These are phyloP conservation scores for Poeciliopsis presidionis DNA, from an alignment of 2,797 vertebrate genomes.

Conservation along the genomic window DNA sequence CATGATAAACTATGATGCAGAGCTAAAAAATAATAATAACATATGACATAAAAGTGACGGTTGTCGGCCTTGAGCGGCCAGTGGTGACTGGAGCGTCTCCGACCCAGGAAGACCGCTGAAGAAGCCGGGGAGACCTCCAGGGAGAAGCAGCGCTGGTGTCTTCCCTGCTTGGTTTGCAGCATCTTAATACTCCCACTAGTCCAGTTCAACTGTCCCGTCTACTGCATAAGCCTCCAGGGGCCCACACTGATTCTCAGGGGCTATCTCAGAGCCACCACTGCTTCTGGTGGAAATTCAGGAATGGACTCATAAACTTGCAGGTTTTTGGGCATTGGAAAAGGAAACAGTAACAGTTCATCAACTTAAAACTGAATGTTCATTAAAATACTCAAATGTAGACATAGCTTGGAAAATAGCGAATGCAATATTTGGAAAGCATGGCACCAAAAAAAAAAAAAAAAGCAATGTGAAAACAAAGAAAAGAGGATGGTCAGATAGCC, in stretches of 20 bases:
- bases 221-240: conserved; percentile 60
- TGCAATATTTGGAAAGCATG: background rate
- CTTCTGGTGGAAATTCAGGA: conserved; percentile 9
- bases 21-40: conserved; percentile 55
- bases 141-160: conserved; percentile 58
- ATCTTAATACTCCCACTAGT: conserved; percentile 55
- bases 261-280: conserved; percentile 46
- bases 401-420: conserved; percentile 3
- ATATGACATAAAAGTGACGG: conserved; percentile 54
- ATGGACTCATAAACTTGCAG: background rate
- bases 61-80: conserved; percentile 46
- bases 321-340: conserved; percentile 13
- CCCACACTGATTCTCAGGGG: conserved; percentile 67
- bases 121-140: conserved; percentile 51
- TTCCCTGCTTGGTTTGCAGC: conserved; percentile 48
- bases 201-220: conserved; percentile 60
- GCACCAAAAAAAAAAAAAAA: background rate
- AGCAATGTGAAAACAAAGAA: background rate
- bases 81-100: conserved; percentile 44
- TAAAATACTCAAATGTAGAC: conserved; percentile 5
- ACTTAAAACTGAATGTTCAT: background rate
- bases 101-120: conserved; percentile 65
- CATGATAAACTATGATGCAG: conserved; percentile 70
- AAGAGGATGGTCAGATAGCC: conserved; percentile 53
- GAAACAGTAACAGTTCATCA: background rate